Evolutionary conservation across 2,888 invertebrate species (phyloP).

Genomic region (Cephus pulcher): DNA sequence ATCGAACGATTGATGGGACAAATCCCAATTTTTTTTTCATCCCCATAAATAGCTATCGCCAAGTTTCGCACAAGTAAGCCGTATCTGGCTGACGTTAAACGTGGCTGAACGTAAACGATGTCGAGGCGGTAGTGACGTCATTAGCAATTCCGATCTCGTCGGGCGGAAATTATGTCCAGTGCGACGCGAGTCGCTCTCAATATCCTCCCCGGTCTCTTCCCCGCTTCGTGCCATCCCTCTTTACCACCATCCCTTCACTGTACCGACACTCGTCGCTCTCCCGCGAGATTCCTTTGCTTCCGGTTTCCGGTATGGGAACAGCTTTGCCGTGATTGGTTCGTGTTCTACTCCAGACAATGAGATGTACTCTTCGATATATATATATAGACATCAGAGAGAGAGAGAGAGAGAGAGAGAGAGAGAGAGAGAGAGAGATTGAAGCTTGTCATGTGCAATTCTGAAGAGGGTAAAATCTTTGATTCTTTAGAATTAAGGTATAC

Average conservation of each 20-base stretch:
- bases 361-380: slow-evolving; percentile 14
- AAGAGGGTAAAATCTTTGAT: neutral
- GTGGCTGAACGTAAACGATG: slow-evolving; percentile 58
- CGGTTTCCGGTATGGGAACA: slow-evolving; percentile 59
- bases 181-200: slow-evolving; percentile 65
- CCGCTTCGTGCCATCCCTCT: slow-evolving; percentile 21
- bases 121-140: slow-evolving; percentile 64
- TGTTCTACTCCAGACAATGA: slow-evolving; percentile 16
- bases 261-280: slow-evolving; percentile 34
- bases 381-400: too few species aligned
- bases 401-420: too few species aligned
- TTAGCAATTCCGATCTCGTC: slow-evolving; percentile 68
- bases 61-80: slow-evolving; percentile 37
- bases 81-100: slow-evolving; percentile 33
- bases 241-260: slow-evolving; percentile 29
- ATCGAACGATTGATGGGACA: neutral
- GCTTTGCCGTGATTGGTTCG: slow-evolving; percentile 54
- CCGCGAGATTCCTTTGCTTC: slow-evolving; percentile 60
- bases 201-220: slow-evolving; percentile 50
- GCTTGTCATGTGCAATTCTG: neutral
- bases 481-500: neutral
- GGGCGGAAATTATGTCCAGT: slow-evolving; percentile 67
- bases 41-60: neutral
- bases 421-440: too few species aligned
- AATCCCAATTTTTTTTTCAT: neutral